Conservation (phyloP, 2,113 vertebrate species). For the Falcunculus frontatus region DNA sequence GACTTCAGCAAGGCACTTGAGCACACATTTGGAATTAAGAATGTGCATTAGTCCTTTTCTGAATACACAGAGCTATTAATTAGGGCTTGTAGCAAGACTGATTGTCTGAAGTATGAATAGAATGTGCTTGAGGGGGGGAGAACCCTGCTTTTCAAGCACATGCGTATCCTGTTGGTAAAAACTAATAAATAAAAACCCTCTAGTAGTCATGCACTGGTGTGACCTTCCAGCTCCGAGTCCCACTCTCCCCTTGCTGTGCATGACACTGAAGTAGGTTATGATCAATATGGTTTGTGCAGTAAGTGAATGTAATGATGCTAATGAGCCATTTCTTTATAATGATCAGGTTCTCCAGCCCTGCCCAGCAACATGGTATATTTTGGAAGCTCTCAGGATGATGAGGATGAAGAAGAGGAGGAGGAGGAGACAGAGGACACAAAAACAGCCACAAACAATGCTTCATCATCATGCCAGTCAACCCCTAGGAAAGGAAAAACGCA, state of each 20-base stretch:
- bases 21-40: not conserved
- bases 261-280: not conserved
- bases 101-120: conserved; percentile 8
- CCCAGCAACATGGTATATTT: conserved; percentile 97
- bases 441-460: conserved; percentile 78
- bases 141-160: not conserved
- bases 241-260: not conserved
- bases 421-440: conserved; percentile 82
- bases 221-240: not conserved
- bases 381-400: conserved; percentile 97
- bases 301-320: not conserved
- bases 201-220: not conserved
- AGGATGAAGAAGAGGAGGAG: conserved; percentile 89
- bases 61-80: conserved; percentile 26
- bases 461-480: conserved; percentile 93
- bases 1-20: conserved; percentile 12
- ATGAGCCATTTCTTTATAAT: not conserved
- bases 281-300: not conserved
- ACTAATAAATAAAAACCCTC: not conserved
- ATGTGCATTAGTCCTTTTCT: not conserved
- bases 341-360: conserved; percentile 89
- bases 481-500: conserved; percentile 92
- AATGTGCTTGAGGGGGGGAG: not conserved
- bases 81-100: not conserved
- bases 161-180: not conserved